Base-by-base conservation (phyloP, 2,113 vertebrate species). In the Zosterops pallidus region DNA sequence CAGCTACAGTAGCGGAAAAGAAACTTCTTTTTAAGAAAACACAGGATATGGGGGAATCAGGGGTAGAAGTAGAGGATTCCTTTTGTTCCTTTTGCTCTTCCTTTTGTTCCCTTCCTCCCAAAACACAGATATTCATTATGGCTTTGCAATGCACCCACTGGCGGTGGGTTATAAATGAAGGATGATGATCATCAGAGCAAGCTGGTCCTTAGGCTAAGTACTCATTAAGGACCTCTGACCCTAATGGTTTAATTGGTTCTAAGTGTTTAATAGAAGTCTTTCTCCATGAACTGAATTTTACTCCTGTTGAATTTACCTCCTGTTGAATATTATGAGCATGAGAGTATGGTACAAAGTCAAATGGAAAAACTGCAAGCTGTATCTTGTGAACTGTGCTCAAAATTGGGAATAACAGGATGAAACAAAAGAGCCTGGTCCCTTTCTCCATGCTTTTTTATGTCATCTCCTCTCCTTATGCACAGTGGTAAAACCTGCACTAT, bases 321-420 rank as follows among this genome's bases (percentile, higher is more conserved):
- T n/a, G 25, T 39, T 59, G 24, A 68, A 78, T 57, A 53, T n/a
- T 82, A 71, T 7, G 26, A 68, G 35, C 23, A 31, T 65, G 68
- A 75, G 44, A 76, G 47, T 41, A 41, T 4, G 39, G 42, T 19
- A 53, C 37, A 74, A 47, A 81, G 41, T 57, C 55, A 91, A 75
- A 65, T 6, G 29, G 75, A 80, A 86, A 92, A 91, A 82, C 52
- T 62, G 41, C 62, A 76, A 93, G 52, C 9, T 63, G 59, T 42
- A 87, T 70, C 70, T 70, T 46, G 11, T 11, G 11, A 90, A 62
- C 24, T 11, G 12, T 64, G 44, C 33, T 91, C 67, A 75, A 69
- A 89, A 13, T 24, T 77, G 41, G 57, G 64, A 50, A 90, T 4
- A 81, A 68, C 41, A 64, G 67, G 26, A 71, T 33, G 24, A 71